Base-by-base conservation (phyloP, 2,888 invertebrate genomes). In the Apamea sordens region DNA sequence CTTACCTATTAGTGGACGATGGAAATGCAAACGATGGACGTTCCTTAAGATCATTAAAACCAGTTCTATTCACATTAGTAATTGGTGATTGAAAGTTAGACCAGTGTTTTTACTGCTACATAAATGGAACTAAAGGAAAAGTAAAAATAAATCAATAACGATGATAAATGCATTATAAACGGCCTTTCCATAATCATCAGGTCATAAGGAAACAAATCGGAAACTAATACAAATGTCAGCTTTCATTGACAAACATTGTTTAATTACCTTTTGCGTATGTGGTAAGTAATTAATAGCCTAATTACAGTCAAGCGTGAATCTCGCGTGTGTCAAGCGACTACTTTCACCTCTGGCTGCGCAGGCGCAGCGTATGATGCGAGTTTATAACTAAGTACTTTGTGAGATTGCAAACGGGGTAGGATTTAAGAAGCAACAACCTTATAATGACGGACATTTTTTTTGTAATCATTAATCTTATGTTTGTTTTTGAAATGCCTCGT, bases 251-350 rank as follows among this genome's bases (percentile, higher is more conserved):
- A 53, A 63, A 36, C 36, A 72, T 56, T 76, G 36, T 61, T 44
- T 50, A 64, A 59, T 63, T 70, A 24, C 21, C 64, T 73, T 59
- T n/a, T 64, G 36, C 32, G 61, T 79, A 72, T 63, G 53, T 81
- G 15, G 59, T 68, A 2, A 4, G 64, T 85, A 84, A 89, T 84
- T 78, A 87, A 87, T 77, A 82, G 63, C 70, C 73, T 86, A 86
- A 88, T 88, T 81, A 88, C 73, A 77, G 79, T 78, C 64, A 77
- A 73, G 76, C 83, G 82, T 86, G 85, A 83, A 79, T 88, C 86
- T 88, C 70, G 89, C 88, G 85, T 88, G 89, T 88, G 79, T 81
- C 85, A 83, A 88, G 65, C 70, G n/a, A 78, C 86, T 71, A 84
- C 89, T 89, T 89, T 89, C 89, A 80, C 89, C 79, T 65, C 41